Conservation (phyloP, 1,140 invertebrate species). For the Cyclina sinensis region DNA sequence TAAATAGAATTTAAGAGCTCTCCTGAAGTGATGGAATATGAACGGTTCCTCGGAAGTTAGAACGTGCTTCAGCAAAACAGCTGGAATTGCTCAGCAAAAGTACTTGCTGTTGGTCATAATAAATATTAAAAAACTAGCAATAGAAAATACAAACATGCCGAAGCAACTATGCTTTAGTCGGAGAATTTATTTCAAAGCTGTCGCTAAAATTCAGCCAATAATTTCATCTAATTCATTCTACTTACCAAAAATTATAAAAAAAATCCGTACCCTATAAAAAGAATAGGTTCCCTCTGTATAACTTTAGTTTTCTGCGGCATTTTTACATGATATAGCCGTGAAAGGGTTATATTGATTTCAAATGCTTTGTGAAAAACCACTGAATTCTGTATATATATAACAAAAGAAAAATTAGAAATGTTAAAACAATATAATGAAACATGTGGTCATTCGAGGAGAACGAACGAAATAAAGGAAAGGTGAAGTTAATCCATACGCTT, state of each 20-base stretch:
- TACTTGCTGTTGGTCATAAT: no score
- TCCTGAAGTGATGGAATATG: no score
- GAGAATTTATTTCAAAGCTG: no score
- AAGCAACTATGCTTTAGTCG: no score
- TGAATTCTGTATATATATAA: not conserved
- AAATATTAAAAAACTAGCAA: no score
- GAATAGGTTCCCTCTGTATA: constrained; percentile 8
- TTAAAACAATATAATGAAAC: not conserved
- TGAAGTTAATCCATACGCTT: no score
- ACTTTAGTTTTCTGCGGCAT: constrained; percentile 17
- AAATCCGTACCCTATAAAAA: constrained; percentile 48
- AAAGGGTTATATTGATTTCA: not conserved
- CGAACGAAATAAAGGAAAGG: no score
- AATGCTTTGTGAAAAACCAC: constrained; percentile 9
- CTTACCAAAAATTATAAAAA: constrained; percentile 27
- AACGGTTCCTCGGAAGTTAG: no score
- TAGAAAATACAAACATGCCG: no score
- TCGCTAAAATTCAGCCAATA: not conserved
- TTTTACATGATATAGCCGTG: not conserved
- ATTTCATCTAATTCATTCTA: not conserved
- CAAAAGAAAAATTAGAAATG: not conserved
- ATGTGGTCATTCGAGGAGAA: not conserved
- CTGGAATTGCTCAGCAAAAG: no score
- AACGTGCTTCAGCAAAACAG: no score
- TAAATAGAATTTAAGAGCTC: no score